Evolutionary conservation across 1,140 invertebrate species (phyloP).

Genomic region (Cotesia glomerata): DNA sequence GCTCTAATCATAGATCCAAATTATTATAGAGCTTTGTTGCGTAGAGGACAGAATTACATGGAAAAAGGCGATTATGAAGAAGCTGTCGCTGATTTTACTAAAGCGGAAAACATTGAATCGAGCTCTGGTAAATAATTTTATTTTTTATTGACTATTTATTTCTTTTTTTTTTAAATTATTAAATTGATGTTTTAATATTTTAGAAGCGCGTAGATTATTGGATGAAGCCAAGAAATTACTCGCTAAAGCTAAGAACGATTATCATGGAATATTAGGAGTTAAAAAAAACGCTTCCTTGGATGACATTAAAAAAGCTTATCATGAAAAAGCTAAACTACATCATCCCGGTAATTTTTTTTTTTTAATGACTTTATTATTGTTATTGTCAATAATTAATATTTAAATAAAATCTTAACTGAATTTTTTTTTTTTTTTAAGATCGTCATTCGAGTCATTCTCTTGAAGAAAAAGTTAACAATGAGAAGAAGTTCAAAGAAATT

Average conservation of each 20-base stretch:
- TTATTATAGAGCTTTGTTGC: not conserved
- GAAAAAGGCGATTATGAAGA: not conserved
- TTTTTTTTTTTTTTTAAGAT: not conserved
- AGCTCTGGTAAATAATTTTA: not conserved
- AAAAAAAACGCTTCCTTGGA: not conserved
- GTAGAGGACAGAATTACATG: not conserved
- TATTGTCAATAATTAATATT: not conserved
- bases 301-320: conserved; percentile 8
- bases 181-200: not conserved
- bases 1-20: not conserved
- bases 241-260: not conserved
- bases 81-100: conserved; percentile 1
- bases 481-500: conserved; percentile 14
- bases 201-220: not conserved
- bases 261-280: conserved; percentile 3
- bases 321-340: conserved; percentile 1
- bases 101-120: not conserved
- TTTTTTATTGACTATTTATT: too few species aligned
- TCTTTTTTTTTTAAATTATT: not conserved
- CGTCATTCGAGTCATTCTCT: not conserved
- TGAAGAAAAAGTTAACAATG: not conserved
- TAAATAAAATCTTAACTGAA: not conserved
- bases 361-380: not conserved
- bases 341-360: conserved; percentile 6
- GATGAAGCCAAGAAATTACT: not conserved